These are phyloP conservation scores for Elgaria multicarinata DNA, from an alignment of 2,113 vertebrate genomes.

Conservation along the genomic window DNA sequence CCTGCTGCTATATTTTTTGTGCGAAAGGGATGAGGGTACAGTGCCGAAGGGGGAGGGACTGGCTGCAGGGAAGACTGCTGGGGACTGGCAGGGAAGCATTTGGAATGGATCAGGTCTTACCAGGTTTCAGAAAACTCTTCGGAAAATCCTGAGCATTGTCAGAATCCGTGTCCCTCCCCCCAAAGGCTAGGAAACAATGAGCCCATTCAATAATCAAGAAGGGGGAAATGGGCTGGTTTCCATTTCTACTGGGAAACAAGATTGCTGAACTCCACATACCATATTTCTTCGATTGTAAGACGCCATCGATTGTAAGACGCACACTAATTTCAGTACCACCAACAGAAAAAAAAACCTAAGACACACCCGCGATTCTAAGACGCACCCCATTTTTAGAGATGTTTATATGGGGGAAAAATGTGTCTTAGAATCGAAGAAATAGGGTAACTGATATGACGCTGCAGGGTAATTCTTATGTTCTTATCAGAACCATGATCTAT, in stretches of 20 bases:
- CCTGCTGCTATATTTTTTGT: not conserved
- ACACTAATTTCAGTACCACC: too few species aligned
- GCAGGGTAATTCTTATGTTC: not conserved
- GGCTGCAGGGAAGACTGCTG: not conserved
- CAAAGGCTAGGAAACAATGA: not conserved
- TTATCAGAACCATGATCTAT: not conserved
- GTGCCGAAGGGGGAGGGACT: not conserved
- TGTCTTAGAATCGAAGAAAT: too few species aligned
- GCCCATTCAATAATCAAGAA: not conserved
- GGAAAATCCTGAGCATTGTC: not conserved
- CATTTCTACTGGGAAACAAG: not conserved
- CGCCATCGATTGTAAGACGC: too few species aligned
- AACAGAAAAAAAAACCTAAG: too few species aligned
- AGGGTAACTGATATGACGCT: too few species aligned
- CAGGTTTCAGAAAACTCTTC: not conserved
- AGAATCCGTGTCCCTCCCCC: not conserved
- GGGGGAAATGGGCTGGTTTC: rapidly evolving
- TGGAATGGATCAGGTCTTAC: not conserved
- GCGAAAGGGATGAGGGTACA: not conserved
- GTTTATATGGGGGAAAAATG: too few species aligned
- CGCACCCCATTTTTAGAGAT: too few species aligned
- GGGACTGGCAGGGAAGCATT: not conserved
- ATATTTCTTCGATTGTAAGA: too few species aligned
- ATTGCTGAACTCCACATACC: not conserved
- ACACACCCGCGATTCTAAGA: too few species aligned